phyloP scores from a whole-genome alignment of 1,140 invertebrate genomes.

The Pogonomyrmex barbatus region DNA sequence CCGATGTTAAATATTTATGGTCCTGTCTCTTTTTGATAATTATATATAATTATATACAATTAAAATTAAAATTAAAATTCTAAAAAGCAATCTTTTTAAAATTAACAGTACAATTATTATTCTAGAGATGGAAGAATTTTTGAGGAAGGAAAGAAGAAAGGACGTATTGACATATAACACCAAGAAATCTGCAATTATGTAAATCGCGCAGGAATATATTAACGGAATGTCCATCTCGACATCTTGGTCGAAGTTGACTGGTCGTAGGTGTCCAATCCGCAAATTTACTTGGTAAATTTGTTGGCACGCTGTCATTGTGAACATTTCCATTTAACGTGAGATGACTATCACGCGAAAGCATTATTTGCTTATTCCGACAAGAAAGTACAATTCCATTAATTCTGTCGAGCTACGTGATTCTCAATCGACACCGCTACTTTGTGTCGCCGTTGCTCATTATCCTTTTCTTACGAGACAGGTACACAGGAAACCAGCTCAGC shows the following conservation, averaged over 20 bases:
- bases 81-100: not conserved
- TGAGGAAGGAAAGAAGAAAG: not conserved
- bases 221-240: slow-evolving; percentile 4
- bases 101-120: not conserved
- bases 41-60: no score
- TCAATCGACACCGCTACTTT: not conserved
- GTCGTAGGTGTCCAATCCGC: slow-evolving; percentile 13
- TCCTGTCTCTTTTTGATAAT: no score
- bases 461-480: not conserved
- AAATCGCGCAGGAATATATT: slow-evolving; percentile 34
- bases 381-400: not conserved
- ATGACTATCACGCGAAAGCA: not conserved
- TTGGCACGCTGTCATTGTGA: slow-evolving; percentile 13
- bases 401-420: not conserved
- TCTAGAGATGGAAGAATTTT: not conserved
- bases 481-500: not conserved
- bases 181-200: slow-evolving; percentile 35
- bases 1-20: no score
- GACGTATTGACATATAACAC: not conserved
- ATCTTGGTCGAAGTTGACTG: slow-evolving; percentile 8
- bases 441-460: not conserved
- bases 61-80: not conserved
- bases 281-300: slow-evolving; percentile 55
- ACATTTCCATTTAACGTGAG: slow-evolving; percentile 4
- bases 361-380: slow-evolving; percentile 18